Base-by-base conservation (phyloP, 2,888 invertebrate genomes). In the Helobdella robusta region DNA sequence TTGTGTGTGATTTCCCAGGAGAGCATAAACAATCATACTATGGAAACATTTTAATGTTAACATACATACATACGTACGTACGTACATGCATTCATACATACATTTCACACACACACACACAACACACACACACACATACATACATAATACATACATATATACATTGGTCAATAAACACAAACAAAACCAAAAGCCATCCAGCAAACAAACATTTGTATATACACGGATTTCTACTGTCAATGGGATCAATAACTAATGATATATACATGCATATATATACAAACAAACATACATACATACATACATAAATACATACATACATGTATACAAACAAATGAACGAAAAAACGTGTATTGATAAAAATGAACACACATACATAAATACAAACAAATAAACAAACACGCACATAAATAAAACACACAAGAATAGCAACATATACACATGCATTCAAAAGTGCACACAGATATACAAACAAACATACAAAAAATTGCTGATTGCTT, bases 241-340 rank as follows among this genome's bases (percentile, higher is more conserved):
- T n/a, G n/a, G n/a, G n/a, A n/a, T n/a, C n/a, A n/a, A n/a, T n/a
- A n/a, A n/a, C n/a, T n/a, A n/a, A n/a, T n/a, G n/a, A n/a, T n/a
- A n/a, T n/a, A n/a, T n/a, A n/a, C n/a, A n/a, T n/a, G n/a, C 20
- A 59, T 28, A 59, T 11, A 32, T 32, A 59, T 32, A 62, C 50
- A 62, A 6, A 62, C 62, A 62, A 11, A 62, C 50, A 62, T 23
- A 50, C 62, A 59, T 32, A 62, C 62, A 60, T 23, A 62, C 62
- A 62, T 36, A 59, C 50, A 62, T 23, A 50, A 46, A 62, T 20
- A 62, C 62, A 62, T 23, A 59, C 62, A 59, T 36, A 62, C 50
- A 62, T 23, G 32, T 8, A 56, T 30, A 56, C 56, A 56, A 20
- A 54, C 56, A 54, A 23, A 54, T 28, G 30, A 1, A 25, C 2